Evolutionary conservation across 2,113 vertebrate genomes (phyloP).

Genomic region (Melospiza melodia): DNA sequence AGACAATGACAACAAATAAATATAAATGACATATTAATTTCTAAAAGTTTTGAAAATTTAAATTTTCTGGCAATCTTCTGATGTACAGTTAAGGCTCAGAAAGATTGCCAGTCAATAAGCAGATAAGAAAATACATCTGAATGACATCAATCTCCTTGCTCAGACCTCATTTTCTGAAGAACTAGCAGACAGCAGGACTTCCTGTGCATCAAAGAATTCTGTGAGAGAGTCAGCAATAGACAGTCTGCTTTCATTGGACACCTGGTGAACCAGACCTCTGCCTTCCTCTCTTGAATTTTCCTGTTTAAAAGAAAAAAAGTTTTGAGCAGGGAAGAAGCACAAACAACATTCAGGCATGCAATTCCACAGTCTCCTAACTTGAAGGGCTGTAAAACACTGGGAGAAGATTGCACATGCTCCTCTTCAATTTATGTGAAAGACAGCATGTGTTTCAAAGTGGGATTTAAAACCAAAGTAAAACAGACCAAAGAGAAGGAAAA

Average conservation of each 20-base stretch:
- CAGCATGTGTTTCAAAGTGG: neutral
- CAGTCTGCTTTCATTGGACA: slow-evolving; percentile 91
- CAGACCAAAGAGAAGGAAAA: neutral
- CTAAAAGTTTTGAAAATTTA: neutral
- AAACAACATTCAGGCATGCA: neutral
- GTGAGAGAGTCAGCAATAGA: slow-evolving; percentile 93
- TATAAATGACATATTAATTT: neutral
- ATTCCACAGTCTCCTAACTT: neutral
- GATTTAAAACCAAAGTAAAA: neutral
- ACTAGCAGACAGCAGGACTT: slow-evolving; percentile 92
- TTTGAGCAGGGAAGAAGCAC: neutral
- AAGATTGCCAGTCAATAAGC: neutral
- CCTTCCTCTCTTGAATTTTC: slow-evolving; percentile 81
- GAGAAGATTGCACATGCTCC: neutral
- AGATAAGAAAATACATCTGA: neutral
- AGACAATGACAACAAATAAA: neutral
- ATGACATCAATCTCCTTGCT: neutral
- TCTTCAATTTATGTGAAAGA: neutral
- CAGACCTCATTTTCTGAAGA: slow-evolving; percentile 98
- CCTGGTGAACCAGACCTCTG: slow-evolving; percentile 87
- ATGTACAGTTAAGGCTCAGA: neutral
- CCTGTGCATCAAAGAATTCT: slow-evolving; percentile 97
- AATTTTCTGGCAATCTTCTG: neutral
- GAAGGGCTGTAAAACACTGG: neutral
- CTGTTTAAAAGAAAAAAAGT: slow-evolving; percentile 69